Percentiles rank a stretch among this genome's conserved stretches.
phyloP scores from a whole-genome alignment of 2,888 invertebrate genomes.

The Cotesia congregata region DNA sequence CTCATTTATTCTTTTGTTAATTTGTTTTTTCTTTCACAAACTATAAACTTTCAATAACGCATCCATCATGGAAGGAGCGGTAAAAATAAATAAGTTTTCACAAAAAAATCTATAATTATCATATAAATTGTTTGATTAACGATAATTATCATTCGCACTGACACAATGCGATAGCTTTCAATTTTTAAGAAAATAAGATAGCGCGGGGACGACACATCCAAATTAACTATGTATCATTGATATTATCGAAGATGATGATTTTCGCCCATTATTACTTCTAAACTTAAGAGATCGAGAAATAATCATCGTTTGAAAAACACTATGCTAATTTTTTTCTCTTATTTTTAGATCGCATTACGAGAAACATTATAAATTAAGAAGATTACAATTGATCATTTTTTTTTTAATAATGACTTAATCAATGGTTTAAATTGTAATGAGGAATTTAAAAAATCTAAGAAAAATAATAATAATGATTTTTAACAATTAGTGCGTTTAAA shows the following conservation, averaged over 20 bases:
- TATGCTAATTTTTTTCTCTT: neutral
- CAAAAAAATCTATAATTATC: slow-evolving; percentile 20
- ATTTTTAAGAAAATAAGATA: slow-evolving; percentile 23
- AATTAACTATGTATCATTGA: slow-evolving; percentile 8
- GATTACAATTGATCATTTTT: neutral
- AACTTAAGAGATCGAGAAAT: neutral
- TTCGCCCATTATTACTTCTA: neutral
- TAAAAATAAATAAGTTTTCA: slow-evolving; percentile 24
- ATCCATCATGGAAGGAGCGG: slow-evolving; percentile 37
- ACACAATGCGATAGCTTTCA: slow-evolving; percentile 31
- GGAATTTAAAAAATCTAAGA: neutral
- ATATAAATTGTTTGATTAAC: neutral
- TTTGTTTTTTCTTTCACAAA: slow-evolving; percentile 14
- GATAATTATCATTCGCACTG: slow-evolving; percentile 34
- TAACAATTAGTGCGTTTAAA: slow-evolving; percentile 17
- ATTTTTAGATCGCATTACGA: neutral
- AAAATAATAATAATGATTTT: neutral
- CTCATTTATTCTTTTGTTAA: slow-evolving; percentile 39
- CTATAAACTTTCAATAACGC: slow-evolving; percentile 31
- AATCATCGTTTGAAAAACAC: neutral
- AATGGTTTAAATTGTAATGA: neutral
- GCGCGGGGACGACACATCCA: slow-evolving; percentile 30
- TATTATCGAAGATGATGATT: neutral
- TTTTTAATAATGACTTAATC: neutral
- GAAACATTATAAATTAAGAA: neutral